Base-by-base conservation (phyloP, 2,888 invertebrate genomes). In the Sinelater perroti region DNA sequence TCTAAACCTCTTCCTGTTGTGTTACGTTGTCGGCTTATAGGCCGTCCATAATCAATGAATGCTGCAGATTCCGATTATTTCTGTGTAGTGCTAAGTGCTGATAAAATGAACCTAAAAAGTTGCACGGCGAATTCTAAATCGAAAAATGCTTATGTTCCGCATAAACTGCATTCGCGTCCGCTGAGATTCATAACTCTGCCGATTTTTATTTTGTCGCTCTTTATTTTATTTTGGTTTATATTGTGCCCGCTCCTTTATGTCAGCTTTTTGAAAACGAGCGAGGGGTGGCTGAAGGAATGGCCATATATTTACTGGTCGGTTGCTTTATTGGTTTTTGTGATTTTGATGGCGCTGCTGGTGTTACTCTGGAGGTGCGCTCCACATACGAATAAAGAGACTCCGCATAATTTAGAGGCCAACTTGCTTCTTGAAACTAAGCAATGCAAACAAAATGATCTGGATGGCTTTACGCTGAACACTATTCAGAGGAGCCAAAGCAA, bases 211-310 rank as follows among this genome's bases (percentile, higher is more conserved):
- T 11, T 46, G 13, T 47, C 47, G 20, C 14, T 60, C 5, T 60
- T 60, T 35, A 49, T 56, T 24, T 13, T 60, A 6, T 56, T 45
- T 30, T 60, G 60, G 60, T 52, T 60, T 30, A 14, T 51, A 11
- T 2, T 47, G 6, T 56, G 51, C 28, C 60, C 60, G 1, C 16
- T 60, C 14, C 14, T 60, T 13, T 60, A 33, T 47, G 47, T 56
- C 2, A 10, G 4, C 2, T 51, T 51, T 28, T 30, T 14, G 13
- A 13, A 17, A 5, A 26, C 14, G n/a, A 7, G 16, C 7, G n/a
- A 26, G 4, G 10, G 46, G 16, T 60, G 60, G 56, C 31, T 36
- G 1, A 20, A 45, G 6, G 14, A 28, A 10, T 56, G 56, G 52
- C 47, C 44, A 3, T 56, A 26, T 30, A 52, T 52, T 26, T 60